A percentile compares a stretch with the other conserved stretches of the same genome.
These are phyloP conservation scores for Halcyon smyrnensis DNA, from an alignment of 2,797 vertebrate species.

Conservation along the genomic window DNA sequence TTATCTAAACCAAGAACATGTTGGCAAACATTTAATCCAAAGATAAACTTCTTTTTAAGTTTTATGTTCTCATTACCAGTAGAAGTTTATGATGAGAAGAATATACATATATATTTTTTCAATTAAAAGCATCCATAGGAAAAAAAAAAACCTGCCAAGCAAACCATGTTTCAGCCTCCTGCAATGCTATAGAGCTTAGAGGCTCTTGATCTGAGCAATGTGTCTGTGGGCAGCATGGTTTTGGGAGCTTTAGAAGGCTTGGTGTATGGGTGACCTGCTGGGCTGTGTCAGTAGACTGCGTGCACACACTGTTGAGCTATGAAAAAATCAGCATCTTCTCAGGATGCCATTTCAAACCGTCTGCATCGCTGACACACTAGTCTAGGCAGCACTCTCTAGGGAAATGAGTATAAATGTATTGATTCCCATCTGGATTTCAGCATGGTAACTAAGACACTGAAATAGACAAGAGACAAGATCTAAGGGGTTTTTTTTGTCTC, in stretches of 20 bases:
- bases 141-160: neutral
- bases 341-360: neutral
- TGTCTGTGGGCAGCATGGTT: neutral
- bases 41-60: fast-evolving
- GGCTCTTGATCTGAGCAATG: neutral
- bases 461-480: neutral
- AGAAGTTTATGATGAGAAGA: neutral
- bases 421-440: neutral
- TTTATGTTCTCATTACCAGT: neutral
- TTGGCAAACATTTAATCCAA: neutral
- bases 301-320: neutral
- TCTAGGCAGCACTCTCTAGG: neutral
- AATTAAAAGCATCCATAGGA: neutral
- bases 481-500: neutral
- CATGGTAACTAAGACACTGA: neutral
- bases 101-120: neutral
- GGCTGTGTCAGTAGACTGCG: neutral
- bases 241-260: neutral
- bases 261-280: neutral
- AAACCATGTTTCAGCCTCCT: neutral
- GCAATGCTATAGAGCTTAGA: neutral
- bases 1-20: neutral
- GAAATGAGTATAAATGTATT: neutral
- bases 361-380: neutral
- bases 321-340: neutral